Percentiles rank a stretch among this genome's conserved stretches.
Conservation (phyloP, 1,140 invertebrate genomes). For the Drosophila kikkawai region DNA sequence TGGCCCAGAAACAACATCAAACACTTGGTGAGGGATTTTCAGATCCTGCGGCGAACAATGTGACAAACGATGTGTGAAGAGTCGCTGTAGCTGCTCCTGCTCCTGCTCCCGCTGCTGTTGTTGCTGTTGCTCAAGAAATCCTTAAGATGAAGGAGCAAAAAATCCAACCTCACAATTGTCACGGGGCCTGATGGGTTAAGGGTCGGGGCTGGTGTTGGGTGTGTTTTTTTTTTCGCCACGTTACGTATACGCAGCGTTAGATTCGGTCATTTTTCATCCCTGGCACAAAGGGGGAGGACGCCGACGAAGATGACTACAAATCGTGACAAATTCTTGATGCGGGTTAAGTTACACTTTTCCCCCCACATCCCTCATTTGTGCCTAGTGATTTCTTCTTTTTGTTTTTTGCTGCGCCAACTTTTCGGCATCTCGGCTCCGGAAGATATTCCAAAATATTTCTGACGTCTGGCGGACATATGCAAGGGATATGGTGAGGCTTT, state of each 20-base stretch:
- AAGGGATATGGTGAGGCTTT: conserved; percentile 21
- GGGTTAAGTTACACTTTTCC: conserved; percentile 79
- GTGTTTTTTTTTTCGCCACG: conserved; percentile 9
- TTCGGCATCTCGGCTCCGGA: conserved; percentile 51
- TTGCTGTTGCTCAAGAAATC: conserved; percentile 50
- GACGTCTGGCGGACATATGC: conserved; percentile 31
- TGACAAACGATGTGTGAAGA: conserved; percentile 83
- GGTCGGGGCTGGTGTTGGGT: conserved; percentile 16
- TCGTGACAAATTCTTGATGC: conserved; percentile 83
- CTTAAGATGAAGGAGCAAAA: conserved; percentile 31
- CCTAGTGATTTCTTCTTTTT: conserved; percentile 10
- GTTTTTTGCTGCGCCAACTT: conserved; percentile 47
- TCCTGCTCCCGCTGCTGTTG: conserved; percentile 6
- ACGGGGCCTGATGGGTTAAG: conserved; percentile 37
- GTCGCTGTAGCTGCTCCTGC: conserved; percentile 47
- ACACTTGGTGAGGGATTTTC: conserved; percentile 36
- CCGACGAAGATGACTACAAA: conserved; percentile 77
- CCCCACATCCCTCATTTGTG: conserved; percentile 22
- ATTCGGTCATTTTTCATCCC: conserved; percentile 80
- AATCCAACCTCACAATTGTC: conserved; percentile 79
- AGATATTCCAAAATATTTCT: conserved; percentile 66
- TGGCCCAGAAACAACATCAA: conserved; percentile 46
- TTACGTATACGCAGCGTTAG: conserved; percentile 74
- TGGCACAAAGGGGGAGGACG: conserved; percentile 26
- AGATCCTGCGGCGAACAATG: conserved; percentile 61